Conservation (phyloP, 2,888 invertebrate species). For the Cylindroiulus punctatus region DNA sequence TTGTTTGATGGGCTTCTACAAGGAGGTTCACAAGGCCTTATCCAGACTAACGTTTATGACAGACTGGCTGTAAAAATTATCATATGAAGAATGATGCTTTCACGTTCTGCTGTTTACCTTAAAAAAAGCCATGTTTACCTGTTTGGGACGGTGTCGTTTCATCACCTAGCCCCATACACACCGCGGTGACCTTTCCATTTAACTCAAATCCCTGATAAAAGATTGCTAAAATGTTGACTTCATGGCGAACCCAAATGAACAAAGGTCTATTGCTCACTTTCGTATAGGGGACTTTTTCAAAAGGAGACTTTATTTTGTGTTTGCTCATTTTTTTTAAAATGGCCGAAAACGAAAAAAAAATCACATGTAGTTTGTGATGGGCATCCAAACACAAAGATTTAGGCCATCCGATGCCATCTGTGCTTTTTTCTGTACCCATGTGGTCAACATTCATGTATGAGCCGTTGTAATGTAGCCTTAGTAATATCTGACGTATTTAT, state of each 20-base stretch:
- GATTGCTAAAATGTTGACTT: neutral
- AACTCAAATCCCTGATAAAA: neutral
- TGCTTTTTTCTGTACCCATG: neutral
- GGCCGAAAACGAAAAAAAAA: neutral
- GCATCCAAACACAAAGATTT: neutral
- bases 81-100: conserved; percentile 14
- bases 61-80: neutral
- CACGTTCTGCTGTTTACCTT: conserved; percentile 1
- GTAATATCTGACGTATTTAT: neutral
- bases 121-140: neutral
- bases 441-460: conserved; percentile 32
- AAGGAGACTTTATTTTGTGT: neutral
- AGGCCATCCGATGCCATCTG: neutral
- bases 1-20: neutral
- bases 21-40: neutral
- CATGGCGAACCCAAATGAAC: neutral
- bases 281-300: neutral
- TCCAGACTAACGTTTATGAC: conserved; percentile 3
- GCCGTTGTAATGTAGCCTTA: neutral
- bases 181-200: neutral
- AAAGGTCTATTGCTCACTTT: neutral
- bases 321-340: neutral
- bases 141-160: neutral
- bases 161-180: neutral
- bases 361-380: neutral